Conservation (phyloP, 2,113 vertebrate species). For the Platycercus adscitus region DNA sequence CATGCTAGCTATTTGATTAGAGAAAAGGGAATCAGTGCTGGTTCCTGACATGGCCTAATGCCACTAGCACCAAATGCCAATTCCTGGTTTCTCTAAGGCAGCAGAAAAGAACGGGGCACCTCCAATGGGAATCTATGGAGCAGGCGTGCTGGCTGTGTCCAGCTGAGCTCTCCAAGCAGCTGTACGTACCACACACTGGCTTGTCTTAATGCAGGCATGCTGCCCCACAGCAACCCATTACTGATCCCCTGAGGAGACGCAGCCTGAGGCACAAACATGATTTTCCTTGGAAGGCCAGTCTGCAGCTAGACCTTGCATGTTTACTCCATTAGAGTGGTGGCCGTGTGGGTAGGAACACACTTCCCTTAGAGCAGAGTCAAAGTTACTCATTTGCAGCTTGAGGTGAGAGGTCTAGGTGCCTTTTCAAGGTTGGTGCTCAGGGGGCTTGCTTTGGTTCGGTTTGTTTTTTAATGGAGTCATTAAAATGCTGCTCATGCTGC, state of each 20-base stretch:
- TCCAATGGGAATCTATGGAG: neutral
- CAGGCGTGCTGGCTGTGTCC: accelerated
- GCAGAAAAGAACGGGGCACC: neutral
- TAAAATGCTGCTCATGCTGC: neutral
- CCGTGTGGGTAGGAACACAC: accelerated
- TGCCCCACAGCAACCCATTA: neutral
- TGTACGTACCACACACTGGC: accelerated
- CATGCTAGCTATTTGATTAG: neutral
- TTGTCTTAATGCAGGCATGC: accelerated
- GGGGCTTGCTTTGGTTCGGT: neutral
- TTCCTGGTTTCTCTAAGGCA: neutral
- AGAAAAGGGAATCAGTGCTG: accelerated
- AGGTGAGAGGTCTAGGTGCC: neutral
- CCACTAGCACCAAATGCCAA: neutral
- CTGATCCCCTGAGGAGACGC: neutral
- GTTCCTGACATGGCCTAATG: neutral
- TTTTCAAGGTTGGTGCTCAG: neutral
- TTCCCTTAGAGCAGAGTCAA: neutral
- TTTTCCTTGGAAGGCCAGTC: neutral
- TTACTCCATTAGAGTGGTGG: neutral
- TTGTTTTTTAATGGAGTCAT: neutral
- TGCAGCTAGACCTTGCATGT: accelerated
- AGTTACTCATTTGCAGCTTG: neutral
- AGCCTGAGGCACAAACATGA: neutral
- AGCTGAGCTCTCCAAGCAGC: neutral